A percentile compares a stretch with the other conserved stretches of the same genome.
Conservation (phyloP, 2,888 invertebrate species). For the Noctua pronuba region DNA sequence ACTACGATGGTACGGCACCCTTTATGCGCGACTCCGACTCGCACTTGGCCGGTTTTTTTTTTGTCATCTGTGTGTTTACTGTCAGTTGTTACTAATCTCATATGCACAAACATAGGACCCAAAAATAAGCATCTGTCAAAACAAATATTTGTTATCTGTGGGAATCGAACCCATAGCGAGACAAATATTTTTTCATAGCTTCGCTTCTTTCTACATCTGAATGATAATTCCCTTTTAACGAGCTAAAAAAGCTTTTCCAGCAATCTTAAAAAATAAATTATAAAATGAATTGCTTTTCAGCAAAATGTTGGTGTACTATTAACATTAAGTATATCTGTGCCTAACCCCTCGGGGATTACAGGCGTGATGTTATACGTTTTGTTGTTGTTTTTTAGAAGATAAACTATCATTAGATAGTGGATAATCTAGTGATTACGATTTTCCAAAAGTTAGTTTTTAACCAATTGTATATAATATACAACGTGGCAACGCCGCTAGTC, state of each 20-base stretch:
- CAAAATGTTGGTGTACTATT: neutral
- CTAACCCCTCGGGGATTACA: neutral
- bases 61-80: neutral
- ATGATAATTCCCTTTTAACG: neutral
- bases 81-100: neutral
- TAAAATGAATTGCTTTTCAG: neutral
- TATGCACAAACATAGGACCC: neutral
- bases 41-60: too few species aligned
- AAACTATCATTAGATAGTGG: neutral
- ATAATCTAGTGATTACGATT: neutral
- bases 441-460: neutral
- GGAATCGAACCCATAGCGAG: neutral
- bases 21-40: too few species aligned
- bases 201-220: neutral
- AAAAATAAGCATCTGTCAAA: neutral
- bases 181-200: neutral
- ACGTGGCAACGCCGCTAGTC: too few species aligned
- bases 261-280: too few species aligned
- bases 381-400: neutral
- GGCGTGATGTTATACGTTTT: neutral
- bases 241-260: neutral
- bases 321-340: neutral
- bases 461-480: too few species aligned
- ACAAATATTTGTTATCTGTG: constrained; percentile 24
- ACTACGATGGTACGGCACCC: too few species aligned